A percentile compares a stretch with the other conserved stretches of the same genome.
These are phyloP conservation scores for Petrocephalus zakoni DNA, from an alignment of 2,113 vertebrate genomes.

Conservation along the genomic window DNA sequence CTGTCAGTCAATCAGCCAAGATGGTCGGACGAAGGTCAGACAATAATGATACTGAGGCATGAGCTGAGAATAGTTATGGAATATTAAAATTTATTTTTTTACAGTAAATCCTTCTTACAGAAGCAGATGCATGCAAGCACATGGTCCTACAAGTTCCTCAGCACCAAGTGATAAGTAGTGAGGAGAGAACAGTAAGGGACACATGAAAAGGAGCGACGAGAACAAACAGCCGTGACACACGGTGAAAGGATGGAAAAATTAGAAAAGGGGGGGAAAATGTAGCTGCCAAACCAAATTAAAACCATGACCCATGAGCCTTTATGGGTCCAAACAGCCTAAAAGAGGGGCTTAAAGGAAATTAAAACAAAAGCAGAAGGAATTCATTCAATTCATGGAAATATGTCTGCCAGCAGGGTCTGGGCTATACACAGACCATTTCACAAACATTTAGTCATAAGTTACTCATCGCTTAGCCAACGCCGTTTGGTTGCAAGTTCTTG, in stretches of 20 bases:
- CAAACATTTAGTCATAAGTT: constrained; percentile 7
- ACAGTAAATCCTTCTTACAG: background rate
- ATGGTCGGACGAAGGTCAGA: background rate
- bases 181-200: background rate
- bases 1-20: background rate
- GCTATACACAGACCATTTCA: background rate
- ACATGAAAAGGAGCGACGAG: background rate
- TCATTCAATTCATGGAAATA: background rate
- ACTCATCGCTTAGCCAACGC: background rate
- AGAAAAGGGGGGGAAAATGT: background rate
- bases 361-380: constrained; percentile 1
- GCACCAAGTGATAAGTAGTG: background rate
- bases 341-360: background rate
- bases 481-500: background rate
- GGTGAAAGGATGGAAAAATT: background rate
- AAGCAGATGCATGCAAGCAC: background rate
- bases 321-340: background rate
- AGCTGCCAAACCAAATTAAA: background rate
- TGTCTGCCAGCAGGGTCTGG: background rate
- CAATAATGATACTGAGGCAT: background rate
- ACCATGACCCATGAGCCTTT: background rate
- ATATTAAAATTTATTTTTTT: background rate
- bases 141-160: background rate
- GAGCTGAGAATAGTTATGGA: background rate
- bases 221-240: background rate